These are phyloP conservation scores for Acipenser transmontanus DNA, from an alignment of 2,797 vertebrate species.

Conservation along the genomic window DNA sequence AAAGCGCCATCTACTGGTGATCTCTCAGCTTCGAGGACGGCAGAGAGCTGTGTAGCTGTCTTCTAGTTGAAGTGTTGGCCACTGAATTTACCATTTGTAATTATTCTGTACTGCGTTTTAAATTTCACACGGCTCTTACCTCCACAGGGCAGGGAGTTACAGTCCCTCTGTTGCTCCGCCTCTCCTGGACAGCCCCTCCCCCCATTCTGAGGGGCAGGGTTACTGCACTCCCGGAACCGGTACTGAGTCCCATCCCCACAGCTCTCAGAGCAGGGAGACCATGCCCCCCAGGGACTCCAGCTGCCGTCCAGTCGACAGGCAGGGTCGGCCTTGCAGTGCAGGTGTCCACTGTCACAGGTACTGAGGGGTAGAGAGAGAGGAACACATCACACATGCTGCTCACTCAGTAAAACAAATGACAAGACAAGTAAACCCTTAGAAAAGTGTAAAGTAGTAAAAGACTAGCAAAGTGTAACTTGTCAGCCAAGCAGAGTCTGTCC, in stretches of 20 bases:
- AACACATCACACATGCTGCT: too few relatives aligned
- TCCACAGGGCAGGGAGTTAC: slow-evolving; percentile 50
- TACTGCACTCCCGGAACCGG: slow-evolving; percentile 59
- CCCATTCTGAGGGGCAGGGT: slow-evolving; percentile 59
- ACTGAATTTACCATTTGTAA: too few relatives aligned
- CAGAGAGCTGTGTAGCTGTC: too few relatives aligned
- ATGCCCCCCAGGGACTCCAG: slow-evolving; percentile 63
- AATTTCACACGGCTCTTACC: slow-evolving; percentile 31
- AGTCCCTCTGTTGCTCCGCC: slow-evolving; percentile 49
- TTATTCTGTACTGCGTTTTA: too few relatives aligned
- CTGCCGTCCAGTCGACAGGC: slow-evolving; percentile 58
- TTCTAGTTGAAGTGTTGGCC: too few relatives aligned
- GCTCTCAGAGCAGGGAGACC: slow-evolving; percentile 51
- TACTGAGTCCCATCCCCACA: slow-evolving; percentile 56
- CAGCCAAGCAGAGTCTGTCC: too few relatives aligned
- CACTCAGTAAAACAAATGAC: too few relatives aligned
- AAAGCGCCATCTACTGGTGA: too few relatives aligned
- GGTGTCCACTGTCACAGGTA: slow-evolving; percentile 63
- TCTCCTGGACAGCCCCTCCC: slow-evolving; percentile 59
- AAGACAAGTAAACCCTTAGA: too few relatives aligned
- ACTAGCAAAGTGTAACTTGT: too few relatives aligned
- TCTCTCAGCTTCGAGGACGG: too few relatives aligned
- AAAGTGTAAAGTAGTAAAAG: too few relatives aligned
- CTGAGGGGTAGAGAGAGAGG: slow-evolving; percentile 38
- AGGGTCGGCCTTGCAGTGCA: slow-evolving; percentile 63